Conservation (phyloP, 1,140 invertebrate species). For the Arion vulgaris region DNA sequence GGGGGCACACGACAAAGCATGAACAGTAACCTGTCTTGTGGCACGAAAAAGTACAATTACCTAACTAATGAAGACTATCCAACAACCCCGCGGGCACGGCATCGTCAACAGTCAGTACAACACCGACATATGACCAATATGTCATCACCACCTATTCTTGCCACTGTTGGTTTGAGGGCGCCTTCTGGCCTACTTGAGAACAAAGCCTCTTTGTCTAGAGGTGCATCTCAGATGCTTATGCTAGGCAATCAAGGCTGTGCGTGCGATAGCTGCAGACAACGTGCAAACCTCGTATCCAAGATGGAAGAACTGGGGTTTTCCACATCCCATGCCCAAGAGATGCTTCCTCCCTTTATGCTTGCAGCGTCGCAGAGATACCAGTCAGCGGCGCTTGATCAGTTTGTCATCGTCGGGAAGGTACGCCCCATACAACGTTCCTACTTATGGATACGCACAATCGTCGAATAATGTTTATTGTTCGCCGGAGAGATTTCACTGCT, state of each 20-base stretch:
- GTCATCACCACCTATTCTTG: not conserved
- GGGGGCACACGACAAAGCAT: not conserved
- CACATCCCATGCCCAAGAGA: slow-evolving; percentile 16
- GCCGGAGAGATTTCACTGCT: slow-evolving; percentile 6
- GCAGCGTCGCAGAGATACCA: slow-evolving; percentile 16
- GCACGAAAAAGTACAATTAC: not conserved
- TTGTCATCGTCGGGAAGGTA: slow-evolving; percentile 13
- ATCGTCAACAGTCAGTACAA: slow-evolving; percentile 2
- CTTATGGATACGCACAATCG: not conserved
- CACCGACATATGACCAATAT: not conserved
- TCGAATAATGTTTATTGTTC: slow-evolving; percentile 1
- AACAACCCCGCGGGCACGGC: not conserved
- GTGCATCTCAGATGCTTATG: slow-evolving; percentile 14
- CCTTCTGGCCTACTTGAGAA: not conserved
- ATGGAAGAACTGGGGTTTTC: slow-evolving; percentile 33
- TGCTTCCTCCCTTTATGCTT: slow-evolving; percentile 9
- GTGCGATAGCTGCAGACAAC: slow-evolving; percentile 30
- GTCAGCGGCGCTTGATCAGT: not conserved
- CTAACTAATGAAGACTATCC: not conserved
- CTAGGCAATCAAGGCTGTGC: slow-evolving; percentile 18
- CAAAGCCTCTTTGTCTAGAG: not conserved
- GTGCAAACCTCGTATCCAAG: slow-evolving; percentile 24
- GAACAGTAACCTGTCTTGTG: not conserved
- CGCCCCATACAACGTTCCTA: slow-evolving; percentile 12
- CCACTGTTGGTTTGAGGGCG: not conserved